These are phyloP conservation scores for Sinelater perroti DNA, from an alignment of 2,888 invertebrate genomes.

Conservation along the genomic window DNA sequence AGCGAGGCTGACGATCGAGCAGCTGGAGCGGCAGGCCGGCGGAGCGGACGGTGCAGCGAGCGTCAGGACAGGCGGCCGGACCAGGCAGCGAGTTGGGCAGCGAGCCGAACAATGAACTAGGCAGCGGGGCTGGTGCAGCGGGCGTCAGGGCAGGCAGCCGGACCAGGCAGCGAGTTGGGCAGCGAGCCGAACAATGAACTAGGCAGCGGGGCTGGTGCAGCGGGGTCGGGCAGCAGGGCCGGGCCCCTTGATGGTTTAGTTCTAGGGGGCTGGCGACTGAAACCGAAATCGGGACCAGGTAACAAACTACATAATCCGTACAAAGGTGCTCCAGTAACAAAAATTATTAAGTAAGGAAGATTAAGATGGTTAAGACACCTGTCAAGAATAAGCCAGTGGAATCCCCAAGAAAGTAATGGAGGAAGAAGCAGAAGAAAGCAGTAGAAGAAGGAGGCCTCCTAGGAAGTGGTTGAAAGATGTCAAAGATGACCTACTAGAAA, in stretches of 20 bases:
- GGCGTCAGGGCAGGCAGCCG: not conserved
- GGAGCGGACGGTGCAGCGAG: too few species aligned
- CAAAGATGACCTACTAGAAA: not conserved
- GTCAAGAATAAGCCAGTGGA: not conserved
- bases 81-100: too few species aligned
- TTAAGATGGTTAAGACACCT: conserved; percentile 3
- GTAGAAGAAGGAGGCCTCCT: not conserved
- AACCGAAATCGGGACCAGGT: not conserved
- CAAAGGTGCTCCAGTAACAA: not conserved
- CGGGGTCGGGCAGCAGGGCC: too few species aligned
- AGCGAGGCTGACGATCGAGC: too few species aligned
- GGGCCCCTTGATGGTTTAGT: not conserved
- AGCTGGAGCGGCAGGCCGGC: too few species aligned
- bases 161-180: not conserved
- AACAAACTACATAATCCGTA: not conserved
- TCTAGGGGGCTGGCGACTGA: not conserved
- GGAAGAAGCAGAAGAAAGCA: conserved; percentile 3
- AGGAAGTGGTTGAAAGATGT: conserved; percentile 1
- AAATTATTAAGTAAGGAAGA: conserved; percentile 1
- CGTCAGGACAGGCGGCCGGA: not conserved
- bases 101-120: not conserved
- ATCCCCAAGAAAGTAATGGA: not conserved
- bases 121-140: not conserved
- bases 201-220: too few species aligned
- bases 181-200: not conserved